Evolutionary conservation across 2,797 vertebrate genomes (phyloP), one percentile per base, ranked within the genome.

Genomic region (Sarcoramphus papa): DNA sequence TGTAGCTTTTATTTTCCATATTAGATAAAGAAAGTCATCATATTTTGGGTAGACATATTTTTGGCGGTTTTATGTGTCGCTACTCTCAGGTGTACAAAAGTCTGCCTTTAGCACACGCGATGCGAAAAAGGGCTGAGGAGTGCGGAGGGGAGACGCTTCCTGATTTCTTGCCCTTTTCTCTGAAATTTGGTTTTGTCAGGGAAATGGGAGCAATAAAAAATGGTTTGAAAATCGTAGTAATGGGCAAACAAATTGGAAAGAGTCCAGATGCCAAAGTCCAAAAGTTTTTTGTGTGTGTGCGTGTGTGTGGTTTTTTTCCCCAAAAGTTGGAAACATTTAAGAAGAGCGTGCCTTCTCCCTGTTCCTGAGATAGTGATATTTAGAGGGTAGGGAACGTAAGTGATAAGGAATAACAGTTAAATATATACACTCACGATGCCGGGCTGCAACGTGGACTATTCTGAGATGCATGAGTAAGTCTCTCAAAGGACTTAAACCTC

Each of bases 211-310:
- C 43, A 33, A 9, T 25, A 35, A 65, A 70, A 74, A 43, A 19
- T 0, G 0, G 3, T 6, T 35, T 28, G 33, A 33, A 85, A 80
- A 21, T 23, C 2, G 0, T 4, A 35, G 30, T 31, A 76, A 14
- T 3, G 59, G 31, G 8, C 4, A 54, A 40, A 73, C 4, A 21
- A 2, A 25, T 23, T 41, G 64, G 54, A 5, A 27, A 57, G 10
- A 43, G n/a, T 11, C 57, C 57, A 9, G 23, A 16, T 33, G 35
- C 53, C 35, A 5, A 47, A 48, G 47, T 62, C 20, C 33, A 13
- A 6, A 57, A n/a, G 30, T 3, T 9, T 57, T 40, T 6, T n/a
- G 3, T 41, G 3, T 22, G n/a, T 47, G 19, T 7, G 53, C 8
- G 25, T 15, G 4, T 53, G 28, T 56, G 11, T 10, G 19, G 4